Evolutionary conservation across 2,113 vertebrate species (phyloP).

Genomic region (Panthera leo): DNA sequence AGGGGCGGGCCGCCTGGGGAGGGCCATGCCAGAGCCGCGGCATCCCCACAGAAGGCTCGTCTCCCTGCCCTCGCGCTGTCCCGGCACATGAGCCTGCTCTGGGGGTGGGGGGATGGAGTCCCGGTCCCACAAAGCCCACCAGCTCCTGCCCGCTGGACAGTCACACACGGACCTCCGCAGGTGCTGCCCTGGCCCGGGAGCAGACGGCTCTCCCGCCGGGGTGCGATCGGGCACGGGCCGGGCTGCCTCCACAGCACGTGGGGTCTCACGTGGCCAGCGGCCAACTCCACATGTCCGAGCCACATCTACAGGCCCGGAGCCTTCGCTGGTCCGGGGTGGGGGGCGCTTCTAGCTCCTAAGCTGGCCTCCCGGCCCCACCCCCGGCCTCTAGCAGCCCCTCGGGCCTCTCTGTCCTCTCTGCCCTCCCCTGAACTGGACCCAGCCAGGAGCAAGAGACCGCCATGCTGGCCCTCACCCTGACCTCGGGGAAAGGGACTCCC

Average conservation of each 20-base stretch:
- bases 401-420: fast-evolving
- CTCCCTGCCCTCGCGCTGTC: fast-evolving
- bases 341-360: neutral
- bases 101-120: neutral
- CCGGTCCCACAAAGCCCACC: fast-evolving
- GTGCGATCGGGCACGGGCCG: fast-evolving
- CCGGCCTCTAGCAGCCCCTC: neutral
- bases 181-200: fast-evolving
- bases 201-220: fast-evolving
- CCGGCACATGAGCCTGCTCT: fast-evolving
- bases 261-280: too few species aligned
- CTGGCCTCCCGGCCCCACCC: neutral
- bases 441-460: neutral
- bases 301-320: fast-evolving
- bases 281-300: too few species aligned
- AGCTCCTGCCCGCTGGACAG: fast-evolving
- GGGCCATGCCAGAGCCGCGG: neutral
- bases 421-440: neutral
- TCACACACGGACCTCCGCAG: fast-evolving
- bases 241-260: fast-evolving
- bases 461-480: neutral
- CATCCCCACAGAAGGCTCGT: fast-evolving
- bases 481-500: neutral
- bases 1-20: too few species aligned
- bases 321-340: neutral